Conservation (phyloP, 1,140 invertebrate genomes). For the Neotoxoptera formosana region DNA sequence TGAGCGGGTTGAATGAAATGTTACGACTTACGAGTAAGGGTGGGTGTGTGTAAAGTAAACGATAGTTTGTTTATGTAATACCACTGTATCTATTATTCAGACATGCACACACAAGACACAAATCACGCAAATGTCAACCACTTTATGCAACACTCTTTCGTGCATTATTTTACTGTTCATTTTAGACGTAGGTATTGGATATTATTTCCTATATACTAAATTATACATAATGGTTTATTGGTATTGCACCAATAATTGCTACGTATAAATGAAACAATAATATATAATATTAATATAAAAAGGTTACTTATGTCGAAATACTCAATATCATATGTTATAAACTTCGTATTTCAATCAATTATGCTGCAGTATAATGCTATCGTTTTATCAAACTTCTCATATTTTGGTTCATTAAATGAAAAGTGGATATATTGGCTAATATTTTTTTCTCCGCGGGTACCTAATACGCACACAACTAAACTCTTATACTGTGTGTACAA, state of each 20-base stretch:
- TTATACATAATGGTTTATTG: neutral
- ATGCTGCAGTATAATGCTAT: neutral
- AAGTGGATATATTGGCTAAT: too few relatives aligned
- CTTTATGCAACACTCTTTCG: neutral
- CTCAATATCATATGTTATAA: neutral
- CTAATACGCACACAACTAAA: neutral
- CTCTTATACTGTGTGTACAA: neutral
- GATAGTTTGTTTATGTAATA: neutral
- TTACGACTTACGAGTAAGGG: neutral
- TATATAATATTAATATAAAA: neutral
- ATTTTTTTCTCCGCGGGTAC: too few relatives aligned
- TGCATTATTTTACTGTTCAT: neutral
- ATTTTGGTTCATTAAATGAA: neutral
- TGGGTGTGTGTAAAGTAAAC: neutral
- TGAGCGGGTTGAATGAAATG: neutral
- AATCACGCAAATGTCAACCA: neutral
- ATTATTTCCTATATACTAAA: neutral
- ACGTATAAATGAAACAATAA: neutral
- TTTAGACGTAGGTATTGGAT: neutral
- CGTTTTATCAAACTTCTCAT: neutral
- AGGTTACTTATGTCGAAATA: neutral
- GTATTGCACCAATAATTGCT: neutral
- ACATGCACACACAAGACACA: neutral
- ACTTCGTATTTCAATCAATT: neutral
- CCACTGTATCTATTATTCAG: neutral